Conservation (phyloP, 2,888 invertebrate genomes). For the Bedellia somnulentella region DNA sequence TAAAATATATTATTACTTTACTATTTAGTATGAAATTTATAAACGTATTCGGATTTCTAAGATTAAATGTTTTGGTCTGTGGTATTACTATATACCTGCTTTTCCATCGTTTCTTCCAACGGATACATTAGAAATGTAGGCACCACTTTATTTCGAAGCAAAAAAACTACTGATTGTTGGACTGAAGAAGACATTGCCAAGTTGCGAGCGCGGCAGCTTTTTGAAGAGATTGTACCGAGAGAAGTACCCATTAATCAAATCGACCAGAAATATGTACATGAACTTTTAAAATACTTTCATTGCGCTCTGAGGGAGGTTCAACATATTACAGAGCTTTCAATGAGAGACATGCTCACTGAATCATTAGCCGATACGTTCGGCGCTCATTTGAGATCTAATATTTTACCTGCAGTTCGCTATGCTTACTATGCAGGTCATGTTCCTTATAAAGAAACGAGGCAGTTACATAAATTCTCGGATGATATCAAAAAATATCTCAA, state of each 20-base stretch:
- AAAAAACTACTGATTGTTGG: slow-evolving; percentile 27
- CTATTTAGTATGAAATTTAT: too few species aligned
- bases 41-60: too few species aligned
- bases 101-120: too few species aligned
- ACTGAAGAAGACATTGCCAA: slow-evolving; percentile 30
- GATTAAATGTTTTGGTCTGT: too few species aligned
- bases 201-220: slow-evolving; percentile 26
- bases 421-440: slow-evolving; percentile 47
- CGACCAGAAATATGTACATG: slow-evolving; percentile 23
- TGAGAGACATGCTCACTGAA: slow-evolving; percentile 22
- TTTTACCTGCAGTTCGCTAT: slow-evolving; percentile 36
- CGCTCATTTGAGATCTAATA: slow-evolving; percentile 31
- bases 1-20: too few species aligned
- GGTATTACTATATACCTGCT: too few species aligned
- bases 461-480: slow-evolving; percentile 29
- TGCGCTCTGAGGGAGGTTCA: slow-evolving; percentile 20
- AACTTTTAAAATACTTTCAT: slow-evolving; percentile 26
- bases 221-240: slow-evolving; percentile 33
- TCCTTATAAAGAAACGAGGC: slow-evolving; percentile 25
- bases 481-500: slow-evolving; percentile 27
- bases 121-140: slow-evolving; percentile 19
- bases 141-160: slow-evolving; percentile 30
- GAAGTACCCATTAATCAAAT: slow-evolving; percentile 31
- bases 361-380: slow-evolving; percentile 38
- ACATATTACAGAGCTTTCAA: slow-evolving; percentile 15